Evolutionary conservation across 2,113 vertebrate species (phyloP).

Genomic region (Ibidorhyncha struthersii): DNA sequence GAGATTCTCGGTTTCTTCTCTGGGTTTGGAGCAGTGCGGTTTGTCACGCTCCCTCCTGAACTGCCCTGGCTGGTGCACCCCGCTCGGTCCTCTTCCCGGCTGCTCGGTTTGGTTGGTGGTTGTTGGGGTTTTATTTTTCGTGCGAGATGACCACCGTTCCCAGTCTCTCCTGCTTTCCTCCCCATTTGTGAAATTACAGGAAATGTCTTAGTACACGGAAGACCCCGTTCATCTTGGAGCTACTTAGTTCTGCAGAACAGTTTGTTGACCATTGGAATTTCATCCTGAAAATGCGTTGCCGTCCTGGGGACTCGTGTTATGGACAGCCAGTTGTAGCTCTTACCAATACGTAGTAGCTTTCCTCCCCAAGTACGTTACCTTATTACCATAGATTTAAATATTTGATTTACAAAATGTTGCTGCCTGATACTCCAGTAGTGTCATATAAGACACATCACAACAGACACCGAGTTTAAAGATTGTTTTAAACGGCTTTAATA

Average conservation of each 20-base stretch:
- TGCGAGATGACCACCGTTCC: background rate
- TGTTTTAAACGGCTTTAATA: constrained; percentile 60
- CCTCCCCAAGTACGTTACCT: background rate
- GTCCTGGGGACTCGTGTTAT: background rate
- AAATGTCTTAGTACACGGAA: background rate
- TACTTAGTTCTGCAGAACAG: background rate
- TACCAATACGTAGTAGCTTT: background rate
- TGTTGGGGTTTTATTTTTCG: background rate
- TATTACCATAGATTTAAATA: constrained; percentile 41
- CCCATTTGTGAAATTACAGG: background rate
- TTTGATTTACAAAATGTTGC: constrained; percentile 17
- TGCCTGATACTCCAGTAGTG: background rate
- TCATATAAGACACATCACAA: background rate
- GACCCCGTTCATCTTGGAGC: background rate
- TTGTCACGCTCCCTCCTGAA: background rate
- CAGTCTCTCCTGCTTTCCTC: background rate
- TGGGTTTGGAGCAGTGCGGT: background rate
- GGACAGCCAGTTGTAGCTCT: background rate
- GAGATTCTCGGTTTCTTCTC: background rate
- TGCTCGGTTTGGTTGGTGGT: background rate
- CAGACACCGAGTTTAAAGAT: constrained; percentile 10
- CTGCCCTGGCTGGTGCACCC: background rate
- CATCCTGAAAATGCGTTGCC: background rate
- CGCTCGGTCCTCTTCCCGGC: background rate
- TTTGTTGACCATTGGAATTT: background rate